These are phyloP conservation scores for Ectemnius continuus DNA, from an alignment of 2,888 invertebrate genomes.

Conservation along the genomic window DNA sequence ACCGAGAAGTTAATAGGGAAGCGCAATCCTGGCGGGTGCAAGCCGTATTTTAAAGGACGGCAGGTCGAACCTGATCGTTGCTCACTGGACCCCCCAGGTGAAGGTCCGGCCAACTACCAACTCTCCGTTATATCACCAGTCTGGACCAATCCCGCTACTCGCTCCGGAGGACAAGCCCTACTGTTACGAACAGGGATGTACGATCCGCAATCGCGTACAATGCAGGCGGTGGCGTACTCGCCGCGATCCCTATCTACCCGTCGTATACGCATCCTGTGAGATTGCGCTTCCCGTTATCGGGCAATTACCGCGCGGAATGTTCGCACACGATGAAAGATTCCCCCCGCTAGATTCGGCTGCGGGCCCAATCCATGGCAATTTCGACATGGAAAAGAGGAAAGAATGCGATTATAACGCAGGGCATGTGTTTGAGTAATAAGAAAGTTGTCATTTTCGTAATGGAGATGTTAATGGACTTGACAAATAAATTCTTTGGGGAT, in stretches of 20 bases:
- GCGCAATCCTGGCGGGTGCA: constrained; percentile 34
- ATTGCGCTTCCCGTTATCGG: constrained; percentile 32
- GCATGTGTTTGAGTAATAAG: constrained; percentile 4
- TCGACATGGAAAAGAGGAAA: too few relatives aligned
- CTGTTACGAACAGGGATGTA: constrained; percentile 31
- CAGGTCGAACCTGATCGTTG: constrained; percentile 9
- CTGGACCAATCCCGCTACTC: constrained; percentile 10
- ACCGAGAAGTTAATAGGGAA: constrained; percentile 65
- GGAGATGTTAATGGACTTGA: too few relatives aligned
- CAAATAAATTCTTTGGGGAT: not conserved
- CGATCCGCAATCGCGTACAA: constrained; percentile 43
- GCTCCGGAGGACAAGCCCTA: not conserved
- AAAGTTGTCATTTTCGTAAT: not conserved
- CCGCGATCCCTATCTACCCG: constrained; percentile 39
- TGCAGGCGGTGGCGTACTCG: constrained; percentile 12
- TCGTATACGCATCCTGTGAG: constrained; percentile 23
- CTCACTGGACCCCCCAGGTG: constrained; percentile 31
- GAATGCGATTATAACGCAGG: too few relatives aligned
- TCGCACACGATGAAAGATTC: constrained; percentile 11
- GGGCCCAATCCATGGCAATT: too few relatives aligned
- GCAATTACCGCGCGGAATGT: constrained; percentile 33
- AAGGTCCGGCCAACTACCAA: constrained; percentile 17
- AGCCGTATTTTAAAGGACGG: constrained; percentile 58
- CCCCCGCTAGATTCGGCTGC: not conserved
- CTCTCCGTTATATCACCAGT: constrained; percentile 6